Base-by-base conservation (phyloP, 2,113 vertebrate species). In the Crotophaga sulcirostris region DNA sequence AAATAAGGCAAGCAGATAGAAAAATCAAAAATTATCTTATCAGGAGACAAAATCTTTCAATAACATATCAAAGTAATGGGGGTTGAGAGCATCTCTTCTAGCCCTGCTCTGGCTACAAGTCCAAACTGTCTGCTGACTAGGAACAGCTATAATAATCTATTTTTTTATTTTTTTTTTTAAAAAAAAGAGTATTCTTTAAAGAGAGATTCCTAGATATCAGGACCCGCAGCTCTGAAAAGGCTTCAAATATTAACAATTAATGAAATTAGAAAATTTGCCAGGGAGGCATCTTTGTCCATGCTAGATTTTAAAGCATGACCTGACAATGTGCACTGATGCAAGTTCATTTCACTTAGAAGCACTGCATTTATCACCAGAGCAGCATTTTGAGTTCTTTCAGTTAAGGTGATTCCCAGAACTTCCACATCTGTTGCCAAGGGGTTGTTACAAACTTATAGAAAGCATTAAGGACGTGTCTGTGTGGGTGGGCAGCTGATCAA, bases 361-460 rank as follows among this genome's bases (percentile, higher is more conserved):
- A 75, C 25, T 63, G 21, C 36, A 55, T 76, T 64, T 72, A 16
- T 80, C 90, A 55, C 68, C 86, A 81, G 59, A 59, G 49, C 47
- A 93, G 26, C 7, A 9, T 47, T 75, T 80, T 69, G 42, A 74
- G 13, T 45, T 78, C 47, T 94, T 91, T 75, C 67, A 83, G 36
- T 73, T 55, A 92, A 86, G 77, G 68, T 24, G 9, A 42, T 94
- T 97, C 87, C 91, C 90, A 97, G 95, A 96, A 96, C 62, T 64
- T 76, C 84, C n/a, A 63, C 62, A 85, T 21, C 62, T 81, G 55
- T 21, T 90, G 95, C 95, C 94, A 96, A 96, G 44, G 40, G 14
- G 26, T 67, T 89, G 54, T 94, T 94, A 49, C 34, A 84, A 82
- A 49, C 68, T 68, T 64, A 58, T 7, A 90, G 69, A 86, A 94